phyloP scores from a whole-genome alignment of 2,113 vertebrate genomes.

The Microcebus lehilahytsara region DNA sequence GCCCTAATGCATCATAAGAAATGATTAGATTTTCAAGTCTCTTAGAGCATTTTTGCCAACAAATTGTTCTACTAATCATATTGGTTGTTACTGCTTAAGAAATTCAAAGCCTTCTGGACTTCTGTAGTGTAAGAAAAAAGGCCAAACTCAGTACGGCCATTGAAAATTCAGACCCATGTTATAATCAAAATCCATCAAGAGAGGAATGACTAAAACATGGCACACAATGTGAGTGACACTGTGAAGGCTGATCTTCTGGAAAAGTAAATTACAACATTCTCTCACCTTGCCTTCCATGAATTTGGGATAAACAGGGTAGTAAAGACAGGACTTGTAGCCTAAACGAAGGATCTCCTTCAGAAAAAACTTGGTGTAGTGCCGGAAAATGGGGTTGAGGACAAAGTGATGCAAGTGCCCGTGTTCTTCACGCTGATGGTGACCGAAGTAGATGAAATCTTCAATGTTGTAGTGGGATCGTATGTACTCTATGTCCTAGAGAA shows the following conservation, averaged over 20 bases:
- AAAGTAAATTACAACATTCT: neutral
- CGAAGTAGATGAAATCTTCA: conserved; percentile 94
- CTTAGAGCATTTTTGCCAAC: conserved; percentile 10
- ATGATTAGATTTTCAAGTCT: neutral
- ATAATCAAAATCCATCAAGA: neutral
- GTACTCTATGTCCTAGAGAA: conserved; percentile 90
- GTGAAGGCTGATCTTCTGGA: neutral
- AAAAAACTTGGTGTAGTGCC: conserved; percentile 86
- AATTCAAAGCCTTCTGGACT: conserved; percentile 16
- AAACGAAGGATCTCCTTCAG: conserved; percentile 93
- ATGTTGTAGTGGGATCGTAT: conserved; percentile 91
- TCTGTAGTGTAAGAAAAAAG: neutral
- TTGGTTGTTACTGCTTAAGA: neutral
- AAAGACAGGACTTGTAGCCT: conserved; percentile 90
- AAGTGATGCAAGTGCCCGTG: conserved; percentile 91
- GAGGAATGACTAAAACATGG: neutral
- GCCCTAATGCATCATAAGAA: neutral
- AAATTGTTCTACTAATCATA: conserved; percentile 1
- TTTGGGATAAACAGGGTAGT: conserved; percentile 87
- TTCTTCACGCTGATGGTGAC: conserved; percentile 87
- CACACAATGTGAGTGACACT: neutral
- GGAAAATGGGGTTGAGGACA: conserved; percentile 86
- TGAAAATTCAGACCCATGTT: neutral
- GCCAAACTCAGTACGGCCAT: neutral
- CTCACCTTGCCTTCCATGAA: conserved; percentile 84